These are phyloP conservation scores for Euleptes europaea DNA, from an alignment of 2,113 vertebrate genomes.

Conservation along the genomic window DNA sequence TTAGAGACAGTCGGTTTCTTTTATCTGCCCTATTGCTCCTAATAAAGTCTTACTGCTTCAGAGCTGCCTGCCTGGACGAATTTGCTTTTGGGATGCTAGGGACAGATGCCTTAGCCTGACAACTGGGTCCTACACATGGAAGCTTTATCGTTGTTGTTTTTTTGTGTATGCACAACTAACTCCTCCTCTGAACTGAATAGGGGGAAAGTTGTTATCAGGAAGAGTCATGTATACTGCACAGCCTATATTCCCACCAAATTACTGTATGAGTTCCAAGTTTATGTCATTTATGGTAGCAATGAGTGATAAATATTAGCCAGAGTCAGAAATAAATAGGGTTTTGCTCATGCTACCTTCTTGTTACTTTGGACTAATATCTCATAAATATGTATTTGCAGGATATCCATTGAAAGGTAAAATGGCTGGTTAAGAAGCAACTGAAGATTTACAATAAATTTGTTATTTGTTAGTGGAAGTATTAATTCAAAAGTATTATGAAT, in stretches of 20 bases:
- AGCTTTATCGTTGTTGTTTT: background rate
- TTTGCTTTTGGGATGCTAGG: too few species aligned
- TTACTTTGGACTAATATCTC: background rate
- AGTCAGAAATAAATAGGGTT: background rate
- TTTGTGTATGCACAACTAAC: background rate
- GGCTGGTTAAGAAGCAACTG: constrained; percentile 8
- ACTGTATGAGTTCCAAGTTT: too few species aligned
- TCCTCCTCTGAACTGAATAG: background rate
- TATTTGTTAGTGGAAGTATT: constrained; percentile 1
- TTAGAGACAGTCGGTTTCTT: too few species aligned
- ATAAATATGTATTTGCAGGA: constrained; percentile 11
- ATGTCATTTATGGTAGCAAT: too few species aligned
- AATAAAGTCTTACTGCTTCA: too few species aligned
- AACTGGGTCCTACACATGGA: background rate
- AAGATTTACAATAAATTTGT: background rate
- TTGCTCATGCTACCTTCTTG: background rate
- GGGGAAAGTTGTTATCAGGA: too few species aligned
- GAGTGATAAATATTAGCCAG: background rate
- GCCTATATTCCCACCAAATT: background rate
- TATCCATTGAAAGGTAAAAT: background rate
- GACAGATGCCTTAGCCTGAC: too few species aligned
- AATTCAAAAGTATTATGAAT: background rate
- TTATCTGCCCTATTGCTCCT: too few species aligned
- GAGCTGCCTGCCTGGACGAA: too few species aligned
- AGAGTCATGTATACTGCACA: background rate